Evolutionary conservation across 1,140 invertebrate genomes (phyloP).

Genomic region (Araneus ventricosus): DNA sequence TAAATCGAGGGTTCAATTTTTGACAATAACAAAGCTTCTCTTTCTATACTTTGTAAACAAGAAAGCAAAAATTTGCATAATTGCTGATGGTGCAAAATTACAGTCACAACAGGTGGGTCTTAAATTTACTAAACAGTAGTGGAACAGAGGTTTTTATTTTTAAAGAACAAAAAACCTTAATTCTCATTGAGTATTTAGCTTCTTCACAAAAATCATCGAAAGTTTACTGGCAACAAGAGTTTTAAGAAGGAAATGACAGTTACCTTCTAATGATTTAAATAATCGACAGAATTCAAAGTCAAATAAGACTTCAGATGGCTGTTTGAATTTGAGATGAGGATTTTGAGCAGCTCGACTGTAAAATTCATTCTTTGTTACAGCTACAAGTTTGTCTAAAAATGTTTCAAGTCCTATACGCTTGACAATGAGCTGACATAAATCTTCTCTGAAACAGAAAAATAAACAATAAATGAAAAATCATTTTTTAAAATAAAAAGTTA

Average conservation of each 20-base stretch:
- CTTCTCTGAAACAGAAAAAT: conserved; percentile 82
- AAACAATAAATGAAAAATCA: not conserved
- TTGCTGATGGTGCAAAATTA: too few species aligned
- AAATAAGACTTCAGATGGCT: conserved; percentile 89
- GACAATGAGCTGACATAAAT: conserved; percentile 91
- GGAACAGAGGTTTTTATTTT: too few species aligned
- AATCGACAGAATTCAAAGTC: conserved; percentile 97
- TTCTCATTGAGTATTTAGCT: too few species aligned
- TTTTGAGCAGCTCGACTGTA: conserved; percentile 96
- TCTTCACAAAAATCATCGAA: too few species aligned
- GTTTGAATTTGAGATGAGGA: conserved; percentile 90
- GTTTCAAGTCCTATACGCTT: conserved; percentile 95
- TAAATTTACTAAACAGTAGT: too few species aligned
- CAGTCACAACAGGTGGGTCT: too few species aligned
- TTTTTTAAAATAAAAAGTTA: not conserved
- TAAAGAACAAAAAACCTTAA: too few species aligned
- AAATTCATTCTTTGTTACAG: conserved; percentile 92
- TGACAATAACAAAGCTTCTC: too few species aligned
- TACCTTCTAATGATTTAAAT: conserved; percentile 84
- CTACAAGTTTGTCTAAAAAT: conserved; percentile 91
- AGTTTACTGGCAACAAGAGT: too few species aligned
- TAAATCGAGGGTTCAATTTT: not conserved
- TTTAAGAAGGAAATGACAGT: not conserved
- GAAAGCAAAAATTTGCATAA: too few species aligned
- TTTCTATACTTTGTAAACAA: too few species aligned